Conservation (phyloP, 2,113 vertebrate species). For the Myrmecophaga tridactyla region DNA sequence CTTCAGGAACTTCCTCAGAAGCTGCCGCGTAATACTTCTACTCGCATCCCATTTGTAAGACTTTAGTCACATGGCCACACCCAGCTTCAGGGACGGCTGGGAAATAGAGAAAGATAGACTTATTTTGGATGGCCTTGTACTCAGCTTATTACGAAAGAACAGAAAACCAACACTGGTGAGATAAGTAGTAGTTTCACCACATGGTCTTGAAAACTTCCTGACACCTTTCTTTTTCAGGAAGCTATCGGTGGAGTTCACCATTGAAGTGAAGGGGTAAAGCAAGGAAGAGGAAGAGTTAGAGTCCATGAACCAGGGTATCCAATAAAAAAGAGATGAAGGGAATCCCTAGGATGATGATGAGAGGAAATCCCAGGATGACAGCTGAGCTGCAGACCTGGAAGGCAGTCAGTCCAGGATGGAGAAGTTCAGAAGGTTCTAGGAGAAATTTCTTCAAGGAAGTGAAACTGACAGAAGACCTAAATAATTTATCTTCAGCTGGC, state of each 20-base stretch:
- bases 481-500: not conserved
- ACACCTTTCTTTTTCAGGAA: not conserved
- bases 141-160: not conserved
- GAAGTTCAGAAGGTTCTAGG: not conserved
- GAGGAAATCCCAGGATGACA: not conserved
- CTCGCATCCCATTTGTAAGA: not conserved
- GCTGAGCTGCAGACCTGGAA: not conserved
- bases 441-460: constrained; percentile 1
- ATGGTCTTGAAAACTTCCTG: not conserved
- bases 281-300: not conserved
- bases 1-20: not conserved
- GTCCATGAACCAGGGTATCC: not conserved
- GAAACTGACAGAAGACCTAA: not conserved
- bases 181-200: not conserved
- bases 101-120: not conserved
- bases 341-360: not conserved
- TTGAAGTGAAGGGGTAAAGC: not conserved
- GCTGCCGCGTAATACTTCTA: not conserved
- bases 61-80: not conserved
- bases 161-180: not conserved
- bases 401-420: not conserved
- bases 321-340: not conserved
- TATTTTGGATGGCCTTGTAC: not conserved
- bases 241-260: not conserved
- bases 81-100: not conserved